Evolutionary conservation across 2,113 vertebrate species (phyloP), one percentile per base, ranked within the genome.

Genomic region (Morone saxatilis): DNA sequence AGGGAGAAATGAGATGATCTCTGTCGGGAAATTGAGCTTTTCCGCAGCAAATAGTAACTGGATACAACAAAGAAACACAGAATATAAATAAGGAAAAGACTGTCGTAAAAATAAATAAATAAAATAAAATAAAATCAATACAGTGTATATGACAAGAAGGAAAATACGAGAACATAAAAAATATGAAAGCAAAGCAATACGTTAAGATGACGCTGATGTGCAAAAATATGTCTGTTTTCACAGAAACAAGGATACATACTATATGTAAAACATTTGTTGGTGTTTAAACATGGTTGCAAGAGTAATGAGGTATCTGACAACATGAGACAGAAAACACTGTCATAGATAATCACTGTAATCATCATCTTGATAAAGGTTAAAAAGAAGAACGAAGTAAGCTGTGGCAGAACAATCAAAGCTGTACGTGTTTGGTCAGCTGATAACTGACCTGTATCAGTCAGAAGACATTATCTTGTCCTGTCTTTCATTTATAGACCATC

Each of bases 21-120:
- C 86, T 90, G 85, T 90, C 76, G 76, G 89, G 92, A 92, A 91
- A 89, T 78, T 51, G 85, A 91, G 88, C 83, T 91, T 90, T 89
- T 86, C 86, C 16, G 61, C 76, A 59, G 87, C 69, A 61, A 88
- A 83, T 61, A 78, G 91, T 85, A 91, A 92, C 89, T 19, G 54
- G 89, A 92, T 87, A 84, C 84, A 70, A 71, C 20, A 45, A 76
- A 51, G 75, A 78, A 78, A 80, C 31, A 20, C 48, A 72, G 68
- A 57, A 67, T 47, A 86, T 88, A 84, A 88, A 87, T 86, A 80
- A 86, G 57, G 41, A 73, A 71, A 78, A 53, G 77, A 62, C 31
- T 0, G 4, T 61, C 40, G 10, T 85, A 60, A 60, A 65, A 85
- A 85, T 70, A 73, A 83, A 85, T 76, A 86, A 88, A 89, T 78